Base-by-base conservation (phyloP, 2,797 vertebrate species). In the Echiichthys vipera region DNA sequence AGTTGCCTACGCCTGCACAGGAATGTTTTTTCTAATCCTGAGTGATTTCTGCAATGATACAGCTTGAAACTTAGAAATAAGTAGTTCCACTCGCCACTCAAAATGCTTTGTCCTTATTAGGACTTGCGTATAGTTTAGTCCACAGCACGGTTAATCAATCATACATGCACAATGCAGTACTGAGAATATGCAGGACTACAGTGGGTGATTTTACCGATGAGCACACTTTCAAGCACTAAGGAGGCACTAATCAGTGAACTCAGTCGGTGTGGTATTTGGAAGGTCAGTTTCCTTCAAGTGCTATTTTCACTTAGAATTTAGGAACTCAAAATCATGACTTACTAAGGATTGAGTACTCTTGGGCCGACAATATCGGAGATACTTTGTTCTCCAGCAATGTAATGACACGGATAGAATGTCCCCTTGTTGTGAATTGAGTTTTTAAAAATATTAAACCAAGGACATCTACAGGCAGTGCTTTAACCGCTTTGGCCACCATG, bases 141-240 rank as follows among this genome's bases (percentile, higher is more conserved):
- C 25, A 17, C 46, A 49, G 56, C 36, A 61, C 2, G 32, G 42
- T 51, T 57, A 62, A 42, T 47, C 63, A 74, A 15, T 36, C 42
- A 17, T 65, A 43, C 40, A 17, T 65, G 49, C 40, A 32, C 14
- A 34, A 62, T 24, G 68, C 43, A 25, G 17, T 14, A 46, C 25
- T 54, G 51, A 39, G 54, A 63, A 32, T 32, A 7, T 25, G 54
- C 17, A 14, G 57, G 62, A 57, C 25, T 49, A n/a, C 34, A 70
- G 36, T 13, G 27, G 2, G 42, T 27, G 51, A 51, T 84, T 83
- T 74, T 30, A 80, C 71, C 86, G 79, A 88, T 83, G 58, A 74
- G 40, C 10, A 58, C 55, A 36, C 45, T 67, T 65, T 68, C 15
- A 67, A 55, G 18, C 49, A 58, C 5, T 56, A 32, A 59, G 27